Evolutionary conservation across 2,113 vertebrate species (phyloP).

Genomic region (Trematomus loennbergii): DNA sequence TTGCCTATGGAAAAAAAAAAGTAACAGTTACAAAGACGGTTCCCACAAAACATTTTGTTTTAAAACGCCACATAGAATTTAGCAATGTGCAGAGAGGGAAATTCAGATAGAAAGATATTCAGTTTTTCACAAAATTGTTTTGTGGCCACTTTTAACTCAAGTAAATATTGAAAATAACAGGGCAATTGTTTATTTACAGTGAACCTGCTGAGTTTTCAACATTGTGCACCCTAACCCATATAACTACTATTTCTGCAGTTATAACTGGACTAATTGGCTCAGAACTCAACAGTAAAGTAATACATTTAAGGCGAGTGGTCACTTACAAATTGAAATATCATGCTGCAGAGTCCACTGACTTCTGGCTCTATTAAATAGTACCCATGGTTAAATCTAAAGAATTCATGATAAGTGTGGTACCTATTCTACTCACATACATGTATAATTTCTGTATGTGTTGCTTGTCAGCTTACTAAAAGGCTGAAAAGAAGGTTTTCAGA

Average conservation of each 20-base stretch:
- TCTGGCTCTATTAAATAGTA: not conserved
- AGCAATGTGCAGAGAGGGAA: not conserved
- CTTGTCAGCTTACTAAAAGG: not conserved
- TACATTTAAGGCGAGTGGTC: not conserved
- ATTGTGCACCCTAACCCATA: not conserved
- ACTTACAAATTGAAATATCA: not conserved
- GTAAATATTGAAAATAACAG: not conserved
- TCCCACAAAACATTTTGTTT: slow-evolving; percentile 1
- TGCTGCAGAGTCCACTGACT: not conserved
- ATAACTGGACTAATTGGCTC: not conserved
- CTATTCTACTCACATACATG: not conserved
- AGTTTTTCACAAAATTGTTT: not conserved
- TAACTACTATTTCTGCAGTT: not conserved
- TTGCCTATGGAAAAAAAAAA: slow-evolving; percentile 38
- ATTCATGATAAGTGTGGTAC: not conserved
- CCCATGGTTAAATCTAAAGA: not conserved
- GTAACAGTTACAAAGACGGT: not conserved
- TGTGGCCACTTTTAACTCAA: not conserved
- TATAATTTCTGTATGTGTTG: not conserved
- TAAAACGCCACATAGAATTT: not conserved
- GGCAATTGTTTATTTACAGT: too few relatives aligned
- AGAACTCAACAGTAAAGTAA: not conserved
- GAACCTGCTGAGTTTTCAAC: too few relatives aligned
- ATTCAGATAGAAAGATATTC: not conserved
- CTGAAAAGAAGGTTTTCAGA: not conserved